These are phyloP conservation scores for Felis chaus DNA, from an alignment of 2,113 vertebrate species.

Conservation along the genomic window DNA sequence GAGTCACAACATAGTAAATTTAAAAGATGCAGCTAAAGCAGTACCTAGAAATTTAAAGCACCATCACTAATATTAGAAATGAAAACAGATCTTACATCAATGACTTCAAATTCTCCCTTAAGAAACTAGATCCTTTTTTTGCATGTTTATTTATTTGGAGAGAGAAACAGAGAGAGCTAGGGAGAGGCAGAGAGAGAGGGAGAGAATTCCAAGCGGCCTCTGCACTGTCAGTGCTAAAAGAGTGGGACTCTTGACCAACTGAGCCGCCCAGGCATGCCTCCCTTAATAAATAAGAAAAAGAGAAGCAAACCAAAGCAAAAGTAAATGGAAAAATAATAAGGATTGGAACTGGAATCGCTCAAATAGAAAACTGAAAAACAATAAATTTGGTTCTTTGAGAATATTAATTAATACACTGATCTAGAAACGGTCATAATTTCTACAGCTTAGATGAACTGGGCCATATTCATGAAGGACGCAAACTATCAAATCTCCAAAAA, in stretches of 20 bases:
- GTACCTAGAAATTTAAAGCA: background rate
- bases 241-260: too few relatives aligned
- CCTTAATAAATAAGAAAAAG: background rate
- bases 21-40: background rate
- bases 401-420: background rate
- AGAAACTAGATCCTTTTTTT: background rate
- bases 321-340: background rate
- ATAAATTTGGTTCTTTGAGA: background rate
- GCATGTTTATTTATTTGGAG: too few relatives aligned
- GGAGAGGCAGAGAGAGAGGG: too few relatives aligned
- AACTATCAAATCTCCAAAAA: background rate
- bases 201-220: too few relatives aligned
- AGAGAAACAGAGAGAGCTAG: too few relatives aligned
- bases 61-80: background rate
- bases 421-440: background rate
- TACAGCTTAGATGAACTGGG: background rate
- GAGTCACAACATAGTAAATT: background rate
- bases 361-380: background rate
- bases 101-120: background rate
- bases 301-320: background rate
- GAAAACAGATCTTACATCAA: background rate
- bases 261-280: accelerated
- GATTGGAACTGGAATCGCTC: background rate
- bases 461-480: background rate
- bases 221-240: too few relatives aligned